These are phyloP conservation scores for Drosophila sechellia DNA, from an alignment of 1,140 invertebrate genomes.

Conservation along the genomic window DNA sequence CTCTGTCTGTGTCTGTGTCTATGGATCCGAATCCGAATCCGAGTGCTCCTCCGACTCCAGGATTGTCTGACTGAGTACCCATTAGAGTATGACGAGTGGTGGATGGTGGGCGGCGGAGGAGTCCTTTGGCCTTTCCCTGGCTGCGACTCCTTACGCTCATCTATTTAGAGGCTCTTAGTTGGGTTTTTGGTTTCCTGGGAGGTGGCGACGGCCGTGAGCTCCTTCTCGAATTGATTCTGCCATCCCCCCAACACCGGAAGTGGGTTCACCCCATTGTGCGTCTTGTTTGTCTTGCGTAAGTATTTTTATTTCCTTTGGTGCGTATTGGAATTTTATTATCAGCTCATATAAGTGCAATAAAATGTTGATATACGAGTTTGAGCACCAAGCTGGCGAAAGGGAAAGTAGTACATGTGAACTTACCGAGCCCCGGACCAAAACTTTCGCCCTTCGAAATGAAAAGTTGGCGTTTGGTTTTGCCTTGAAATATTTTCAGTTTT, in stretches of 20 bases:
- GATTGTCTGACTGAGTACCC: constrained; percentile 61
- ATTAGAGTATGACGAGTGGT: constrained; percentile 52
- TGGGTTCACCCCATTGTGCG: constrained; percentile 23
- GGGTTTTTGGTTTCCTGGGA: constrained; percentile 55
- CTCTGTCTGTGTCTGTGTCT: constrained; percentile 6
- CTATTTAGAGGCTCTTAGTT: constrained; percentile 79
- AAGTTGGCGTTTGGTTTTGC: constrained; percentile 33
- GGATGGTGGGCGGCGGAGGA: background rate
- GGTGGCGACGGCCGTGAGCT: constrained; percentile 13
- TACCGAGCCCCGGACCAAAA: constrained; percentile 8
- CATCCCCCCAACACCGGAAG: constrained; percentile 5
- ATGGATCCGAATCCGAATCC: background rate
- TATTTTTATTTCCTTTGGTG: constrained; percentile 78
- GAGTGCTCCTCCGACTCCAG: background rate
- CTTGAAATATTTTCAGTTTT: constrained; percentile 77
- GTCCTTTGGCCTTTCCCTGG: background rate
- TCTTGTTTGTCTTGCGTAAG: constrained; percentile 62
- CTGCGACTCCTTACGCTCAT: constrained; percentile 23
- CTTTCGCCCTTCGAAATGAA: constrained; percentile 13
- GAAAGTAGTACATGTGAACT: constrained; percentile 10
- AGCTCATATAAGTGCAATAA: constrained; percentile 80
- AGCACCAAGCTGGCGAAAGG: background rate
- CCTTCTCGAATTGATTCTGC: constrained; percentile 61
- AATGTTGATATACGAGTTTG: constrained; percentile 46
- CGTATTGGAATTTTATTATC: constrained; percentile 82